Conservation (phyloP, 2,113 vertebrate genomes). For the Nansenia antarctica region DNA sequence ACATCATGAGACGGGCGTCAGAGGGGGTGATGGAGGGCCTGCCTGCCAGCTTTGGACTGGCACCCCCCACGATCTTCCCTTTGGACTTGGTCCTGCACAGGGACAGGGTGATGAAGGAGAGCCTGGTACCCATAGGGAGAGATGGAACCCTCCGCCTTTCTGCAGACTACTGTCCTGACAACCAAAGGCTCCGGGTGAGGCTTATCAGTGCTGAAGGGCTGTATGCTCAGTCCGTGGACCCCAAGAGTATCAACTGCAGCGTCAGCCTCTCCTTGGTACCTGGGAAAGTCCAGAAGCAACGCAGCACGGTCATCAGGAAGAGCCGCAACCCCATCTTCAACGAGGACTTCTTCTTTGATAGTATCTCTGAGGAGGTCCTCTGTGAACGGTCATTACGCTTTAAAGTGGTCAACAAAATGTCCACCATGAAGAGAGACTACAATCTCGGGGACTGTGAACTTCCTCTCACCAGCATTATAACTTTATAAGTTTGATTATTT, state of each 20-base stretch:
- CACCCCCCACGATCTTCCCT: constrained; percentile 71
- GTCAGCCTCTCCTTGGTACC: constrained; percentile 82
- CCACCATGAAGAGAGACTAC: constrained; percentile 80
- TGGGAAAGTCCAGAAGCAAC: constrained; percentile 84
- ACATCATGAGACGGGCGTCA: constrained; percentile 77
- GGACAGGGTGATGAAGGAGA: constrained; percentile 80
- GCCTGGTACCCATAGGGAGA: constrained; percentile 72
- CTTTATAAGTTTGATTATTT: constrained; percentile 39
- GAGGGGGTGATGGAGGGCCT: constrained; percentile 70
- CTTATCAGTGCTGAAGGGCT: constrained; percentile 83
- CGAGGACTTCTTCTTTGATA: constrained; percentile 89
- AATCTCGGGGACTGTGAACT: constrained; percentile 73
- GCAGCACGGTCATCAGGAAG: constrained; percentile 83
- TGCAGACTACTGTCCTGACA: constrained; percentile 79
- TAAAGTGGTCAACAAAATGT: constrained; percentile 84
- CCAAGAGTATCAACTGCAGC: constrained; percentile 83
- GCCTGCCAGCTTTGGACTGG: constrained; percentile 62
- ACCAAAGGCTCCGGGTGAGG: constrained; percentile 80
- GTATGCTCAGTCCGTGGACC: constrained; percentile 73
- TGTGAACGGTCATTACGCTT: constrained; percentile 75
- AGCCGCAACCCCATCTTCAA: constrained; percentile 90
- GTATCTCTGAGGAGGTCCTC: constrained; percentile 79
- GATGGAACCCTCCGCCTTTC: constrained; percentile 80
- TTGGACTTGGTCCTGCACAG: constrained; percentile 66
- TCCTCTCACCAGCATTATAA: constrained; percentile 70